Base-by-base conservation (phyloP, 1,140 invertebrate genomes). In the Venturia canescens region DNA sequence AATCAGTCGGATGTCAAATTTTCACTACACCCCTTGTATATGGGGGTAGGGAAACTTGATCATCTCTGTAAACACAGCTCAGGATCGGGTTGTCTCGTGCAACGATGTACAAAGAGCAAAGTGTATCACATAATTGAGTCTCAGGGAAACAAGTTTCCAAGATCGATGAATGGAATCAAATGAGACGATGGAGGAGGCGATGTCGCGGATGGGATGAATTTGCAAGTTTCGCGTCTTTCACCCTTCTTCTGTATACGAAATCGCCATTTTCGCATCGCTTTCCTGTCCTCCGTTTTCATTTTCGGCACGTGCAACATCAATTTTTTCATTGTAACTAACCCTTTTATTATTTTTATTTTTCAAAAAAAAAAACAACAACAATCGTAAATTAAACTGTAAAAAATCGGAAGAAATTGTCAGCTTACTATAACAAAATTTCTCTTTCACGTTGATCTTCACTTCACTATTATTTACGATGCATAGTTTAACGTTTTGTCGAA, bases 121-220 rank as follows among this genome's bases (percentile, higher is more conserved):
- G 57, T 15, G 23, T 44, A 76, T 18, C 34, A 66, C 53, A 44
- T 83, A 84, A 84, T 84, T 75, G 80, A 84, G 72, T 84, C 76
- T 72, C 34, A 66, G 69, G 74, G 38, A 82, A 81, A 60, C 75
- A 77, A 77, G 75, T 80, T 81, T 79, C 77, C 75, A 60, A 75
- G 75, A 72, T 79, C 75, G 80, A 82, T 83, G 83, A 84, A 84
- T 84, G 83, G 82, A 84, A 84, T 83, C 83, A 80, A 84, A 84
- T 79, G 83, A 83, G 83, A 34, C 48, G 71, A 34, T 50, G 71
- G 75, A 57, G 60, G 63, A 29, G 53, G 75, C 38, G 44, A 78
- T 77, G 77, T 29, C 60, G 4, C 57, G 66, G 53, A 11, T 67
- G 29, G 26, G 34, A 81, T 34, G 50, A 76, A 26, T 57, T 53